Base-by-base conservation (phyloP, 2,113 vertebrate species). In the Xenopus borealis region DNA sequence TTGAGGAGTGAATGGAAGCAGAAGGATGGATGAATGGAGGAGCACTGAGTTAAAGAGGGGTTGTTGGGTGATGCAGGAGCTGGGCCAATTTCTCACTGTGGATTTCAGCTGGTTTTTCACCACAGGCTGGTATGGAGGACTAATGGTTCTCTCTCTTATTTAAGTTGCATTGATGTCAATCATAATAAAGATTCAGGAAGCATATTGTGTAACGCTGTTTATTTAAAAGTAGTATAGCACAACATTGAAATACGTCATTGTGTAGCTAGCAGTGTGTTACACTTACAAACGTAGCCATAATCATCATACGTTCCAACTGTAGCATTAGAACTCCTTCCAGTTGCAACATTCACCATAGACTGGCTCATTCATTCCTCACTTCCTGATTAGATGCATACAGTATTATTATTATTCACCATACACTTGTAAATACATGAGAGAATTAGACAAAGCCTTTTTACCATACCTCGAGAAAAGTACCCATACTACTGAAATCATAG, bases 151-250 rank as follows among this genome's bases (percentile, higher is more conserved):
- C 23, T 27, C 23, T 27, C 23, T 27, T 27, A 27, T 27, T 27
- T 27, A 27, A 27, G 23, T 27, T 27, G 23, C 23, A 3, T 27
- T 27, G 23, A 50, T 13, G 47, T 50, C 7, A 13, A 9, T 50
- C 11, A 18, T 4, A n/a, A 58, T 16, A 58, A n/a, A 58, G 8
- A 58, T 58, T 16, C 55, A 46, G 17, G 12, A 46, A 33, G 12
- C 6, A 11, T 63, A 30, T 71, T 70, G 59, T 70, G 61, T 77
- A 70, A 77, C 63, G 59, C 69, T 69, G 74, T 76, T 77, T 77
- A 77, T 70, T 77, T 64, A 61, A 77, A 77, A 70, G 30, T 13
- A 75, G 23, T 27, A 75, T 70, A 47, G 69, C 53, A 77, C 14
- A n/a, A 17, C 62, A 64, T 30, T 75, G 52, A 70, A 44, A 77